Evolutionary conservation across 2,888 invertebrate species (phyloP), one percentile per base, ranked within the genome.

Genomic region (Choristoneura rosaceana): DNA sequence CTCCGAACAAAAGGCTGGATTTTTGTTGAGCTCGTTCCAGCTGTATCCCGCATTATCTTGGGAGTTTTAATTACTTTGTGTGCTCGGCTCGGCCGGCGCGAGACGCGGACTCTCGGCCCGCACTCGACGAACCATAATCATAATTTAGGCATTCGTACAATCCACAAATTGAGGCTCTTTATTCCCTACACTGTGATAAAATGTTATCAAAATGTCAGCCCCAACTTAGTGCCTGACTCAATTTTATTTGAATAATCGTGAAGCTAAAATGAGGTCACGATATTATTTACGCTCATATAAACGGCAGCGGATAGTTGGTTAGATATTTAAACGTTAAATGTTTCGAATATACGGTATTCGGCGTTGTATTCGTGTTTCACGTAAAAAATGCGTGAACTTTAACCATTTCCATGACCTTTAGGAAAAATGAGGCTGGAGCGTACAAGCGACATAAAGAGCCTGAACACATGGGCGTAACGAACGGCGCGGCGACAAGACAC

Each of bases 21-120:
- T 71, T 66, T 60, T 61, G 66, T 52, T 55, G 58, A 67, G 66
- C 47, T 38, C 60, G 43, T 63, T 58, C 47, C 62, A 62, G 67
- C 25, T 67, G 55, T 55, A 62, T 55, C 17, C 71, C 7, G 69
- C 69, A 71, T 71, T 71, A 67, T 62, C 67, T 71, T 58, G 59
- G 55, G 38, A 38, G 55, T 71, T 71, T 71, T 71, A 71, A 71
- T 71, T 71, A 71, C 70, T 70, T 66, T 66, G 58, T 52, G 55
- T 66, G 55, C n/a, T 38, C 33, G 5, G 41, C 50, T 47, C 47
- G 33, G 38, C 45, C 3, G 15, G 55, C 12, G 43, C 9, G 25
- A 33, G 33, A 38, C 38, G 38, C 38, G 38, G 7, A 0, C 5
- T 3, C 58, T 33, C 7, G 58, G 25, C 5, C 50, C 10, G 61